Conservation (phyloP, 1,140 invertebrate genomes). For the Drosophila orena region DNA sequence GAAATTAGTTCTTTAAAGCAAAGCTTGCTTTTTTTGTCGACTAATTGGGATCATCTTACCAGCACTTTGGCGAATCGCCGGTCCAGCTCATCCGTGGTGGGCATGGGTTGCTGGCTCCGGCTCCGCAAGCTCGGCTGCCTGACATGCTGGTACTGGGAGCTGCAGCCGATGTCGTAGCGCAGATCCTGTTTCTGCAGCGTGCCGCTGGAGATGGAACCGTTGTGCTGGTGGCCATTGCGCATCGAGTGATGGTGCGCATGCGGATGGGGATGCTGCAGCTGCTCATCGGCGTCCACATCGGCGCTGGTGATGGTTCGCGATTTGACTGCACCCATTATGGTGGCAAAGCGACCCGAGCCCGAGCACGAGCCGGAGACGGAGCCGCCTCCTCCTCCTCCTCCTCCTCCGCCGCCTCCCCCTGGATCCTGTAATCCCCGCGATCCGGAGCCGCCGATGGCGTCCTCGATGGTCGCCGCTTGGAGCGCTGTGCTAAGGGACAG, state of each 20-base stretch:
- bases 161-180: conserved; percentile 80
- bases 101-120: conserved; percentile 93
- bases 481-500: conserved; percentile 81
- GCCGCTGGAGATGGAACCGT: conserved; percentile 26
- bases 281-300: conserved; percentile 64
- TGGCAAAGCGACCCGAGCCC: conserved; percentile 65
- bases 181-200: conserved; percentile 79
- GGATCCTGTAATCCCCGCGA: conserved; percentile 38
- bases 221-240: conserved; percentile 61
- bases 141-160: conserved; percentile 83
- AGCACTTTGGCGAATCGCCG: conserved; percentile 97
- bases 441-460: conserved; percentile 55
- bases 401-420: conserved; percentile 38
- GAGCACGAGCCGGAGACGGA: conserved; percentile 28
- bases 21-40: neutral
- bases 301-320: conserved; percentile 68
- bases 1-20: too few relatives aligned
- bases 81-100: conserved; percentile 94
- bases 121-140: conserved; percentile 90
- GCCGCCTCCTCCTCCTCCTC: conserved; percentile 25
- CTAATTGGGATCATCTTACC: conserved; percentile 87
- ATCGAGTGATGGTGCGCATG: conserved; percentile 53
- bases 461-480: conserved; percentile 70
- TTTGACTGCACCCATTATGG: conserved; percentile 82
- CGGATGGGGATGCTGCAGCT: conserved; percentile 41